These are phyloP conservation scores for Pegoplata infirma DNA, from an alignment of 2,888 invertebrate species.

Conservation along the genomic window DNA sequence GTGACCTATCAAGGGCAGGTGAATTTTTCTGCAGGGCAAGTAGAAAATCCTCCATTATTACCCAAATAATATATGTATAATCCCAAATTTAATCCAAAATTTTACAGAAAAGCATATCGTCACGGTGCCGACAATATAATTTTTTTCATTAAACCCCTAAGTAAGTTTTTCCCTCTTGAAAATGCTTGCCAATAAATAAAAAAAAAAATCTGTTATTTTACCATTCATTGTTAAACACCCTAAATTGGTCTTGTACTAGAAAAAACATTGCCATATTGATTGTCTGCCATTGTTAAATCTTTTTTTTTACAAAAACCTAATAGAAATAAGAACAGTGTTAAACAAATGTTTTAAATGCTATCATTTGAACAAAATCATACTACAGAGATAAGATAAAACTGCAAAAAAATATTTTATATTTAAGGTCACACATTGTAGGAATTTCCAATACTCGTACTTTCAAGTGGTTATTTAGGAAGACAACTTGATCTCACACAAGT, in stretches of 20 bases:
- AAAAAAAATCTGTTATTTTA: too few relatives aligned
- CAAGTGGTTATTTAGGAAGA: not conserved
- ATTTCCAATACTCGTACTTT: not conserved
- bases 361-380: slow-evolving; percentile 1
- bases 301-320: not conserved
- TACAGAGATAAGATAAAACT: slow-evolving; percentile 28
- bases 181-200: too few relatives aligned
- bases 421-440: slow-evolving; percentile 11
- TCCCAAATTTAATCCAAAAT: too few relatives aligned
- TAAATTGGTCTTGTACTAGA: not conserved
- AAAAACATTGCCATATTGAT: not conserved
- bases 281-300: not conserved
- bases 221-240: not conserved
- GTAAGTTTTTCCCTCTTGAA: too few relatives aligned
- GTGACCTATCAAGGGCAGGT: too few relatives aligned
- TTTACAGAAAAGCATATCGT: too few relatives aligned
- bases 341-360: slow-evolving; percentile 3
- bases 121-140: too few relatives aligned
- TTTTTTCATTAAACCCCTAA: too few relatives aligned
- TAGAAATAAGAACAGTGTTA: not conserved
- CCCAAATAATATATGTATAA: too few relatives aligned
- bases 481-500: not conserved
- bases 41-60: too few relatives aligned
- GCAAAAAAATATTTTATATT: not conserved
- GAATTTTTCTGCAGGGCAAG: too few relatives aligned